Conservation (phyloP, 2,888 invertebrate genomes). For the Onchidella celtica region DNA sequence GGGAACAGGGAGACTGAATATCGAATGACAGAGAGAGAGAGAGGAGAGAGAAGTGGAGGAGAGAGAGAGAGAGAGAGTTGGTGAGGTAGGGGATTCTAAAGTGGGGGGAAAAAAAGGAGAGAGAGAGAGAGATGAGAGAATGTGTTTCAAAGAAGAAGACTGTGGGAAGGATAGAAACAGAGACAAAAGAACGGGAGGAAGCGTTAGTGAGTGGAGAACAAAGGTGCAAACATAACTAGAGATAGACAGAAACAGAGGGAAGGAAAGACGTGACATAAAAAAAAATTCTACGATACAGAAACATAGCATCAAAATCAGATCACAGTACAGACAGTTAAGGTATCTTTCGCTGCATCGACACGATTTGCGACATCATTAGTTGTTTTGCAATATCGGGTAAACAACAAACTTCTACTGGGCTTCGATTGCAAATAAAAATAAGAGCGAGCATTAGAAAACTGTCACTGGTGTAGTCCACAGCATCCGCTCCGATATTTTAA, state of each 20-base stretch:
- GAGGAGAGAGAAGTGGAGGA: not conserved
- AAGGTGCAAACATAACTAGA: too few relatives aligned
- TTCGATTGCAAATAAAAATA: too few relatives aligned
- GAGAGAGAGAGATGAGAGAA: not conserved
- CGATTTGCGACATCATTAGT: too few relatives aligned
- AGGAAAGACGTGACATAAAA: not conserved
- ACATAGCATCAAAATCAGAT: too few relatives aligned
- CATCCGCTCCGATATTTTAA: too few relatives aligned
- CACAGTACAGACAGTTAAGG: too few relatives aligned
- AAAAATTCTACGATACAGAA: too few relatives aligned
- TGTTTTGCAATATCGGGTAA: too few relatives aligned
- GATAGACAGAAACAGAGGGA: not conserved
- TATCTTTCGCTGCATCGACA: too few relatives aligned
- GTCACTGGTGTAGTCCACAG: too few relatives aligned
- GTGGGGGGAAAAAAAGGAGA: not conserved
- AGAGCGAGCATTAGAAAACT: too few relatives aligned
- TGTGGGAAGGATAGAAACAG: not conserved
- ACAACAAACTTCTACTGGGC: too few relatives aligned
- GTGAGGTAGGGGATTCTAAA: not conserved
- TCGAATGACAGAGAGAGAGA: not conserved
- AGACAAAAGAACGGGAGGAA: not conserved
- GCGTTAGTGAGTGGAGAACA: not conserved
- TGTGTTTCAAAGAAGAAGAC: not conserved
- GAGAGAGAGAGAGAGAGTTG: not conserved
- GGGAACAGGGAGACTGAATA: not conserved